These are phyloP conservation scores for Ormia ochracea DNA, from an alignment of 2,888 invertebrate genomes.

Conservation along the genomic window DNA sequence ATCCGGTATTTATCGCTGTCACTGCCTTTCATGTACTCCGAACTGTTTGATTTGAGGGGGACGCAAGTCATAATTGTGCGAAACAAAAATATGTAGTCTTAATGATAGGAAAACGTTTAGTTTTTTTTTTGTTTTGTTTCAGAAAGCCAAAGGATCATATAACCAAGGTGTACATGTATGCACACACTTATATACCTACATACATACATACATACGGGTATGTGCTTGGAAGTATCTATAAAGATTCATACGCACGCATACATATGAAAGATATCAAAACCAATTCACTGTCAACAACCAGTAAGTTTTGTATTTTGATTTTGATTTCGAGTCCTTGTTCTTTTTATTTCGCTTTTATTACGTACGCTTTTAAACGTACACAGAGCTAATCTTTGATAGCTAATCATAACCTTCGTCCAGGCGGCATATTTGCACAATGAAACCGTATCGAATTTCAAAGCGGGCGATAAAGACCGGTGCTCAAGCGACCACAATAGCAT, in stretches of 20 bases:
- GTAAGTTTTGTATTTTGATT: constrained; percentile 46
- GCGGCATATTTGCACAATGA: constrained; percentile 60
- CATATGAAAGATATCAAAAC: background rate
- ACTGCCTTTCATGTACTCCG: constrained; percentile 54
- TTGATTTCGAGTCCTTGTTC: constrained; percentile 55
- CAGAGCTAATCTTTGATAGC: constrained; percentile 59
- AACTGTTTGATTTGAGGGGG: constrained; percentile 58
- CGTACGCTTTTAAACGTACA: background rate
- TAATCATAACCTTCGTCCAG: constrained; percentile 61
- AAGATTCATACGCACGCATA: background rate
- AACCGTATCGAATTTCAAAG: constrained; percentile 62
- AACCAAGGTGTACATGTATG: constrained; percentile 27
- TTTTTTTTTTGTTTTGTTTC: background rate
- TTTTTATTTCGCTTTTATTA: constrained; percentile 22
- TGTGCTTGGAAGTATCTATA: no score
- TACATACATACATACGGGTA: no score
- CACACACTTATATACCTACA: background rate
- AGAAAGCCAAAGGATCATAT: constrained; percentile 52
- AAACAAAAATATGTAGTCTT: constrained; percentile 38
- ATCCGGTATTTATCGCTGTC: constrained; percentile 39
- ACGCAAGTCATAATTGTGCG: constrained; percentile 62
- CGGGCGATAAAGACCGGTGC: constrained; percentile 63
- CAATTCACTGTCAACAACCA: constrained; percentile 41
- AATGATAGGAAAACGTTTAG: constrained; percentile 42
- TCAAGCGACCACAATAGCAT: constrained; percentile 62